phyloP scores from a whole-genome alignment of 2,888 invertebrate genomes.

The Mayetiola destructor region DNA sequence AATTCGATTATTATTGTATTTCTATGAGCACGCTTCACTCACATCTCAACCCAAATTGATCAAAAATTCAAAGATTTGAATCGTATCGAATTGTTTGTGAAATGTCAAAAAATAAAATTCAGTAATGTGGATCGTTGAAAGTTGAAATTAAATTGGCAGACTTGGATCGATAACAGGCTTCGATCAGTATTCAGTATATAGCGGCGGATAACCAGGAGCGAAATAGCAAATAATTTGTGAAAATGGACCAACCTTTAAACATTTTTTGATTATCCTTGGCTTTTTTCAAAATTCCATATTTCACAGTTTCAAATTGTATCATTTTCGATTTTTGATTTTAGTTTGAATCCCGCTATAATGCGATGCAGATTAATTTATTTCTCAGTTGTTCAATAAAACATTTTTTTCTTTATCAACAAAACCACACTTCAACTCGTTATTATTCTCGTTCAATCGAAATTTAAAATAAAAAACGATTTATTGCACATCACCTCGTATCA shows the following conservation, averaged over 20 bases:
- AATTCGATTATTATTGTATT: too few species aligned
- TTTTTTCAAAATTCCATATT: slow-evolving; percentile 44
- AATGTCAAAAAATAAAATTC: too few species aligned
- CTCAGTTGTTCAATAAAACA: slow-evolving; percentile 24
- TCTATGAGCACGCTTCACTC: too few species aligned
- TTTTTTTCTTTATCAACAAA: not conserved
- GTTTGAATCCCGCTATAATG: too few species aligned
- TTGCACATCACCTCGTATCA: not conserved
- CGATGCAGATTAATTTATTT: slow-evolving; percentile 38
- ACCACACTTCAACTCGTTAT: not conserved
- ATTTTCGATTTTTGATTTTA: slow-evolving; percentile 37
- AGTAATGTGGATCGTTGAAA: too few species aligned
- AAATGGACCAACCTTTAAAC: slow-evolving; percentile 30
- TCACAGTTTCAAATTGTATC: slow-evolving; percentile 50
- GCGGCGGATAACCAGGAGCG: too few species aligned
- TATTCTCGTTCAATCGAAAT: not conserved
- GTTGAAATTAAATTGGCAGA: too few species aligned
- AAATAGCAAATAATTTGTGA: not conserved
- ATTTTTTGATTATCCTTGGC: slow-evolving; percentile 35
- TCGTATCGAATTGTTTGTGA: too few species aligned
- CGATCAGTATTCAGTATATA: not conserved
- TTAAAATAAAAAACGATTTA: not conserved
- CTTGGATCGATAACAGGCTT: too few species aligned
- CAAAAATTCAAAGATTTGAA: too few species aligned
- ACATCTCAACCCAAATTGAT: too few species aligned